Base-by-base conservation (phyloP, 2,888 invertebrate species). In the Nomada ruficornis region DNA sequence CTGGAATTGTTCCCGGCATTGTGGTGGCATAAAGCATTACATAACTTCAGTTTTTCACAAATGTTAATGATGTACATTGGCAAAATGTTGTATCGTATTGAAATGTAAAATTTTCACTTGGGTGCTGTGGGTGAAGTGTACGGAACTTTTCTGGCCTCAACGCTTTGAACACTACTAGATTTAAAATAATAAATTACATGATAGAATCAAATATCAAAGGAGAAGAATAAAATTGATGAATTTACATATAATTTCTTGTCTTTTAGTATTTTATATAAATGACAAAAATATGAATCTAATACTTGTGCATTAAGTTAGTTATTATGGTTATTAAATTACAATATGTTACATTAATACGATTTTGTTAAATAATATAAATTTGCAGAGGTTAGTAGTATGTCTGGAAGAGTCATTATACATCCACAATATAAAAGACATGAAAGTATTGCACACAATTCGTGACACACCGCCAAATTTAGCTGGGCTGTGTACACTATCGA, bases 381-480 rank as follows among this genome's bases (percentile, higher is more conserved):
- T 78, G n/a, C 95, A 98, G 97, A 96, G 99, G 92, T 95, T 99
- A 94, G 97, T 99, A 88, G 99, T 99, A 88, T 99, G 99, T 94
- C 95, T 99, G 91, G 99, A 99, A 94, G 99, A 99, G 94, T 98
- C 98, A 90, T 95, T 99, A 88, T 99, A 99, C 94, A 98, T 99
- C 93, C 99, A 99, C 95, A 99, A 99, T 95, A 99, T 99, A 92
- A 96, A 97, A 90, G 98, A 99, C 94, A 99, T 99, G 99, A 98
- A 98, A 95, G 98, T 99, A 87, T 95, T 99, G 92, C 99, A 99
- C 95, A 99, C 98, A 80, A 99, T 99, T 93, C 96, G 98, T 90
- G 99, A 99, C 94, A 99, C 99, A 83, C 99, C 99, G 84, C 97
- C 98, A 82, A 99, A 99, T 95, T 97, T 97, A 76, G 95, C 96